Percentiles rank a stretch among this genome's conserved stretches.
phyloP scores from a whole-genome alignment of 2,113 vertebrate species.

The Dromaius novaehollandiae region DNA sequence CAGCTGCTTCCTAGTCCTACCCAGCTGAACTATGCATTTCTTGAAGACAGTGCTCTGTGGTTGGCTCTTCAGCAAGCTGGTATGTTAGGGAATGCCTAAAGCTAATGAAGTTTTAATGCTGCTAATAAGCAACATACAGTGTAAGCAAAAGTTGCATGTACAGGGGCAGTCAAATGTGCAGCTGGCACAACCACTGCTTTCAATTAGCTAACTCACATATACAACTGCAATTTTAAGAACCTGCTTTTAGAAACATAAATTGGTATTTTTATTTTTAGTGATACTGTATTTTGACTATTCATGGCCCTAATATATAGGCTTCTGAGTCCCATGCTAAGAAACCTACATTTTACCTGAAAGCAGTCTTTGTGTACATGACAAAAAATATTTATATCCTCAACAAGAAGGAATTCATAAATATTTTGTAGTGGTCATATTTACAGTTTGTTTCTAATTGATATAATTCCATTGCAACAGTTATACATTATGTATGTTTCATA shows the following conservation, averaged over 20 bases:
- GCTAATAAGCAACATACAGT: background rate
- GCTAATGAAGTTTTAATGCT: background rate
- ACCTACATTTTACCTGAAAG: background rate
- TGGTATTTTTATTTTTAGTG: background rate
- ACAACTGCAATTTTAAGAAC: background rate
- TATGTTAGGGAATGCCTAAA: background rate
- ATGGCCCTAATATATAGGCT: background rate
- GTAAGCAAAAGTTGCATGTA: background rate
- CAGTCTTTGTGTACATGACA: background rate
- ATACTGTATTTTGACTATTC: background rate
- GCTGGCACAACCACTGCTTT: background rate
- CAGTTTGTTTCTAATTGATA: background rate
- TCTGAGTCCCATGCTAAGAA: background rate
- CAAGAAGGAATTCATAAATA: background rate
- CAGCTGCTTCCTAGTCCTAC: background rate
- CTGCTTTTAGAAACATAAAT: background rate
- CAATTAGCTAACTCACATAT: background rate
- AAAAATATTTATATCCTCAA: background rate
- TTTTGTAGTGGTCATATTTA: background rate
- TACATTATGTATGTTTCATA: background rate
- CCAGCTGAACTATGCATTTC: background rate
- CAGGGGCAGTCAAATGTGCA: background rate
- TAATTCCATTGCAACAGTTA: background rate
- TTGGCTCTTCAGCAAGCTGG: background rate
- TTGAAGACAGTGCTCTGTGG: background rate